Evolutionary conservation across 2,113 vertebrate genomes (phyloP), one percentile per base, ranked within the genome.

Genomic region (Motacilla tschutschensis): DNA sequence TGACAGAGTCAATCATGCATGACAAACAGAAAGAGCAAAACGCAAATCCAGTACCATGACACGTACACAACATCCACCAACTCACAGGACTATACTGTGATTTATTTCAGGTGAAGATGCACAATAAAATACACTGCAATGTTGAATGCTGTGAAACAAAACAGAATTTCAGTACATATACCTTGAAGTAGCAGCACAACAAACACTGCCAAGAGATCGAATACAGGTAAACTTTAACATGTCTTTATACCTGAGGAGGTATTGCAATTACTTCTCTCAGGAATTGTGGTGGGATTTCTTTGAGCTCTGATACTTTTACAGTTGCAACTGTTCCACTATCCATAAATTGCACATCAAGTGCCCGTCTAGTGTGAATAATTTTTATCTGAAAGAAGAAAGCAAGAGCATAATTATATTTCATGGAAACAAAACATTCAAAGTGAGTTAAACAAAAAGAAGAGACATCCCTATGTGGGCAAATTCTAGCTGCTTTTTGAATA

Each of bases 221-320:
- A 48, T 9, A 50, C 26, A 77, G 33, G 24, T 50, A 44, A 79
- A 28, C 33, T 48, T 67, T 43, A 74, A 71, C 7, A 35, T 7
- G 13, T 50, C 21, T 66, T 29, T 21, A 73, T 95, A 99, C 99
- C 98, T 99, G 99, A 85, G 98, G 97, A 48, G 99, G 98, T 63
- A 99, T 97, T 60, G 97, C 80, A 71, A 96, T 91, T 44, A 98
- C 92, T 83, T 98, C 98, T 85, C 95, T 97, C 33, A 98, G 90
- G 86, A 98, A 97, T 5, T 91, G 88, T 13, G 96, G 89, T 6
- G 98, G 99, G 63, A 99, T 97, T 95, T 99, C 98, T 95, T 97
- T 94, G 57, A 99, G 98, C 38, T 99, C 98, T 7, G 98, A 98
- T 48, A 99, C 96, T 95, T 99, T 98, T 17, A 99, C 96, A 36